Percentiles rank a stretch among this genome's conserved stretches.
phyloP scores from a whole-genome alignment of 2,888 invertebrate genomes.

The Octodonta nipae region DNA sequence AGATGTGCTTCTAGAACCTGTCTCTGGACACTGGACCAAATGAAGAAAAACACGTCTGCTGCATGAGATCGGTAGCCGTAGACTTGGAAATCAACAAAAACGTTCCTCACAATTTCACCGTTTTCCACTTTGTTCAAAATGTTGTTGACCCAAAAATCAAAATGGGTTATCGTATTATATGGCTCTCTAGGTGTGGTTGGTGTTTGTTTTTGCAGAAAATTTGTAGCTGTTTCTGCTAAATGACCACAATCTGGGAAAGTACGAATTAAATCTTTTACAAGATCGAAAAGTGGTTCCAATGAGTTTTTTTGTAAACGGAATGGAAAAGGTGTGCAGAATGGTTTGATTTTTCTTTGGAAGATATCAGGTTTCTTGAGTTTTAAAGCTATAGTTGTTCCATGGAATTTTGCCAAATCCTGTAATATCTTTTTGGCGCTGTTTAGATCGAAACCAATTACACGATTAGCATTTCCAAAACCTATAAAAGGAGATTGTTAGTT shows the following conservation, averaged over 20 bases:
- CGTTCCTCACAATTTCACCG: too few relatives aligned
- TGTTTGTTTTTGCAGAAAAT: neutral
- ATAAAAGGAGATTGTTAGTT: too few relatives aligned
- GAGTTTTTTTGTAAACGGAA: too few relatives aligned
- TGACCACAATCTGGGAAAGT: neutral
- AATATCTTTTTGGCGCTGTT: neutral
- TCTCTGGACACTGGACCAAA: constrained; percentile 37
- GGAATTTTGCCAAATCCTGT: neutral
- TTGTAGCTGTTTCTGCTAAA: neutral
- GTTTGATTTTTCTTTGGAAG: neutral
- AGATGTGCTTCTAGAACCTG: constrained; percentile 30
- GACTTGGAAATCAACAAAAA: too few relatives aligned
- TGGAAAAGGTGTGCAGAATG: neutral
- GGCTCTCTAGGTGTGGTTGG: neutral
- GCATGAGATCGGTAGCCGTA: constrained; percentile 38
- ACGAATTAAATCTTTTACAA: neutral
- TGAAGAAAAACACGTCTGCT: constrained; percentile 40
- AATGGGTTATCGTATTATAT: too few relatives aligned
- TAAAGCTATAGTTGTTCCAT: neutral
- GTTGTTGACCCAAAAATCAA: too few relatives aligned
- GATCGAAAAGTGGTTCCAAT: neutral
- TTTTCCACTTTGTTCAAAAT: too few relatives aligned
- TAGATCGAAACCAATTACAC: neutral
- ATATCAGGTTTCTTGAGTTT: neutral
- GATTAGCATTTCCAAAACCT: neutral